phyloP scores from a whole-genome alignment of 2,113 vertebrate genomes.

The Numenius arquata region DNA sequence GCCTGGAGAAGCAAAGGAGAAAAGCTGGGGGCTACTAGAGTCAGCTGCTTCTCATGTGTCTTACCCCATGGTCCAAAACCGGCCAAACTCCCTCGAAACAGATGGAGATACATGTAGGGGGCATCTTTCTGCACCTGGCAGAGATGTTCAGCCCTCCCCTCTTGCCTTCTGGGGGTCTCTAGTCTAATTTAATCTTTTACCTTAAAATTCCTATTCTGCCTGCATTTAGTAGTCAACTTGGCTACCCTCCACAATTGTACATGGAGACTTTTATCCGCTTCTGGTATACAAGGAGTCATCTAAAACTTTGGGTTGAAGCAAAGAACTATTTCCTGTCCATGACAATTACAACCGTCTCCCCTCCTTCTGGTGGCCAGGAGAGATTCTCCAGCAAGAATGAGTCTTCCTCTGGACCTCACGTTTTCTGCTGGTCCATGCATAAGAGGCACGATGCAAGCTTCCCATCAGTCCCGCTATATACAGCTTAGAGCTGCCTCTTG shows the following conservation, averaged over 20 bases:
- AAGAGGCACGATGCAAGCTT: neutral
- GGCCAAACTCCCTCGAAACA: neutral
- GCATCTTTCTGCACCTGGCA: neutral
- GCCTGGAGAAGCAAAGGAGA: neutral
- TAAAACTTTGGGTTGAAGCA: neutral
- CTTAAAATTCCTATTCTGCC: neutral
- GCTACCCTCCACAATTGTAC: neutral
- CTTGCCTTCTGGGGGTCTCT: neutral
- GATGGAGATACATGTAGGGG: neutral
- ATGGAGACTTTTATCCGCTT: neutral
- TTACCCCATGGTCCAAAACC: neutral
- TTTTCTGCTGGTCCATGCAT: accelerated
- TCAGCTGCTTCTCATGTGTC: neutral
- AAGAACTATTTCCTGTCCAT: neutral
- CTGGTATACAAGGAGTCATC: neutral
- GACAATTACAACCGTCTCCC: neutral
- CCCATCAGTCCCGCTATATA: accelerated
- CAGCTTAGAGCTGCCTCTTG: neutral
- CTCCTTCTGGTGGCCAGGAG: neutral
- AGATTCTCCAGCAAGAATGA: neutral
- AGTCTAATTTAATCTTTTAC: neutral
- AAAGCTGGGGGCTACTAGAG: neutral
- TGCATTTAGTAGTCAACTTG: neutral
- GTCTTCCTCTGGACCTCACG: neutral
- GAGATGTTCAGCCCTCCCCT: neutral